phyloP scores from a whole-genome alignment of 2,113 vertebrate genomes.

The Solea senegalensis region DNA sequence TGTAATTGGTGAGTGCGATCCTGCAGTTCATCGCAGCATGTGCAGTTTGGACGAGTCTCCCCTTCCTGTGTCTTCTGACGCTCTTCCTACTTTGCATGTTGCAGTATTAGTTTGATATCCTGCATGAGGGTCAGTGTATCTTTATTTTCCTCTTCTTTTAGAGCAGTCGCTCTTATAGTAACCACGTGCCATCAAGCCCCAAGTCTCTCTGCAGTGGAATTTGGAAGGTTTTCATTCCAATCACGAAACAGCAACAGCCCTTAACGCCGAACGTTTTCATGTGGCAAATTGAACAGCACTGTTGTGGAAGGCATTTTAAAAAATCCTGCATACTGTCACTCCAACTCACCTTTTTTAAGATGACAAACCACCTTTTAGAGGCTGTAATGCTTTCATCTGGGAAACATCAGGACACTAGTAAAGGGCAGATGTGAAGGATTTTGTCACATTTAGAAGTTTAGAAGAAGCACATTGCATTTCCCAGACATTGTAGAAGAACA shows the following conservation, averaged over 20 bases:
- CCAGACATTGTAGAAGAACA: background rate
- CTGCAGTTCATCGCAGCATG: conserved; percentile 65
- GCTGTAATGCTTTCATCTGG: too few relatives aligned
- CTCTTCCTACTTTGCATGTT: conserved; percentile 59
- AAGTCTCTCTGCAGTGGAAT: background rate
- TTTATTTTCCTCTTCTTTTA: conserved; percentile 7
- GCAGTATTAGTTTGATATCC: conserved; percentile 26
- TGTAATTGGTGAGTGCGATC: conserved; percentile 93
- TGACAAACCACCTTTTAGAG: too few relatives aligned
- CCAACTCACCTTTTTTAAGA: too few relatives aligned
- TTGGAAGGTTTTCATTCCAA: conserved; percentile 16
- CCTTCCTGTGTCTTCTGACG: conserved; percentile 6
- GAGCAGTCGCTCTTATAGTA: conserved; percentile 5
- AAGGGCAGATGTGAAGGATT: too few relatives aligned
- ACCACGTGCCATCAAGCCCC: conserved; percentile 41
- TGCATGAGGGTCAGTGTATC: conserved; percentile 52
- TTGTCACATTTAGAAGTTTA: too few relatives aligned
- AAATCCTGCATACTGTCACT: too few relatives aligned
- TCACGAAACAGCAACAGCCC: background rate
- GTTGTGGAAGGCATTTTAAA: too few relatives aligned
- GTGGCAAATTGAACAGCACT: too few relatives aligned
- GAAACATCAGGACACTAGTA: too few relatives aligned
- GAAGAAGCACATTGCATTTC: too few relatives aligned
- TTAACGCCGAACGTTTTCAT: background rate
- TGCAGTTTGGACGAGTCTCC: conserved; percentile 40